Conservation (phyloP, 2,888 invertebrate genomes). For the Ischnura elegans region DNA sequence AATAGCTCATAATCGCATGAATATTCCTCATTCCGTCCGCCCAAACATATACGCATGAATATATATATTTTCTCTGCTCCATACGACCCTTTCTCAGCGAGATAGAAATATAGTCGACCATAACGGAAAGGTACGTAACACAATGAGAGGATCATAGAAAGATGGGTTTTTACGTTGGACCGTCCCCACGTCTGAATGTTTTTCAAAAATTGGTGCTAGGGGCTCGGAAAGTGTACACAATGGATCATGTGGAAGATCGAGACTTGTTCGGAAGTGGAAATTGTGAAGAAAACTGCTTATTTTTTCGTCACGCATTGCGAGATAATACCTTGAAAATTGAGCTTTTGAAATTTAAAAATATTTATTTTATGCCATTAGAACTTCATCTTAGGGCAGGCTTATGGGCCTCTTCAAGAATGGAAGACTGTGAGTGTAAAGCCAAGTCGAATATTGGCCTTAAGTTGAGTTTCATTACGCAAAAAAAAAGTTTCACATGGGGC, state of each 20-base stretch:
- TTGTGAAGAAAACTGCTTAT: background rate
- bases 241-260: background rate
- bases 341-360: too few relatives aligned
- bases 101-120: background rate
- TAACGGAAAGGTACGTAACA: background rate
- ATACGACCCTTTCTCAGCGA: background rate
- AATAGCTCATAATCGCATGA: conserved; percentile 25
- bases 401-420: too few relatives aligned
- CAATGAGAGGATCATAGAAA: background rate
- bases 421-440: too few relatives aligned
- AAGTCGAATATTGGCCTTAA: too few relatives aligned
- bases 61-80: background rate
- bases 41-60: background rate
- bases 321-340: too few relatives aligned
- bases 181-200: background rate
- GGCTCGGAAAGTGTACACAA: background rate
- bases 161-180: background rate
- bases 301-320: background rate
- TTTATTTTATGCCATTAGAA: too few relatives aligned
- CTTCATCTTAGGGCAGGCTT: too few relatives aligned
- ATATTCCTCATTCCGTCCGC: conserved; percentile 11
- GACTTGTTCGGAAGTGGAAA: background rate
- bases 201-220: background rate
- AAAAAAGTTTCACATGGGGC: too few relatives aligned
- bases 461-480: too few relatives aligned